These are phyloP conservation scores for Osmerus eperlanus DNA, from an alignment of 2,113 vertebrate genomes.

Conservation along the genomic window DNA sequence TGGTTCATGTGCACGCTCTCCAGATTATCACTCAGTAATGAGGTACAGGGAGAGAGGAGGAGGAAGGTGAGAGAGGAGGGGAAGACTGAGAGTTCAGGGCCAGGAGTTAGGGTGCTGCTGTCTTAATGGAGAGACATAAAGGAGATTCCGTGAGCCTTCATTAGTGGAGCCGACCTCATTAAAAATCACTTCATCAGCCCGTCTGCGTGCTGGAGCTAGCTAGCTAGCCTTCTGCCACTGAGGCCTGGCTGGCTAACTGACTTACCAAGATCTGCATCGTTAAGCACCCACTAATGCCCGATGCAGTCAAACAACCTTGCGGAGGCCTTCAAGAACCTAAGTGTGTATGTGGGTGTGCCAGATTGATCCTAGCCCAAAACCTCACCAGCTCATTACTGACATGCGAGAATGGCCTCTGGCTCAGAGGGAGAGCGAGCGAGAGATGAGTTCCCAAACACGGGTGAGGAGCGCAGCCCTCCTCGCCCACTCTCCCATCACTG, in stretches of 20 bases:
- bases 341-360: constrained; percentile 36
- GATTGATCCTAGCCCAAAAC: constrained; percentile 67
- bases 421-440: constrained; percentile 33
- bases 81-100: constrained; percentile 30
- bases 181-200: constrained; percentile 47
- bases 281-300: constrained; percentile 59
- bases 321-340: constrained; percentile 57
- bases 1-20: constrained; percentile 39
- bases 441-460: too few species aligned
- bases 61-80: neutral
- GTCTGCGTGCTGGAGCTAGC: constrained; percentile 32
- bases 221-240: constrained; percentile 24
- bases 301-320: constrained; percentile 65
- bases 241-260: constrained; percentile 26
- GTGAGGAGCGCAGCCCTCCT: too few species aligned
- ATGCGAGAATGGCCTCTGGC: constrained; percentile 55
- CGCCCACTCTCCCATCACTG: too few species aligned
- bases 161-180: constrained; percentile 58
- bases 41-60: constrained; percentile 15
- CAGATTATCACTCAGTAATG: constrained; percentile 40
- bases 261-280: constrained; percentile 67
- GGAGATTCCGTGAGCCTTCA: constrained; percentile 61
- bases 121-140: constrained; percentile 65
- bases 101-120: constrained; percentile 26
- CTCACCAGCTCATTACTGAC: constrained; percentile 68